These are phyloP conservation scores for Lucilia cuprina DNA, from an alignment of 1,140 invertebrate species.

Conservation along the genomic window DNA sequence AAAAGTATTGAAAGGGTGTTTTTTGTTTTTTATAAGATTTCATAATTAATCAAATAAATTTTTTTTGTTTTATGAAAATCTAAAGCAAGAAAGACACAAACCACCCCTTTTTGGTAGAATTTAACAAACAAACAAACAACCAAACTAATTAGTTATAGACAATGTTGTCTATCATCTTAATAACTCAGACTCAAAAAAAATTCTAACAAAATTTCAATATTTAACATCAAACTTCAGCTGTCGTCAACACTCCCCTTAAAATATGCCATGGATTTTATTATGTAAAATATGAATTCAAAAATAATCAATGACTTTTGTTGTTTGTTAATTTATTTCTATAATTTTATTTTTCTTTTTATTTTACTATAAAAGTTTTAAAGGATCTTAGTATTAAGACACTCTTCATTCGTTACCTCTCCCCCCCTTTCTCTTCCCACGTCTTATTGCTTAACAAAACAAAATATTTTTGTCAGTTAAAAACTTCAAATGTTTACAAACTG, in stretches of 20 bases:
- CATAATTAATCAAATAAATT: slow-evolving; percentile 8
- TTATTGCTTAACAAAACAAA: neutral
- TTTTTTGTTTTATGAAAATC: neutral
- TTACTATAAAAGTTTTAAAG: slow-evolving; percentile 9
- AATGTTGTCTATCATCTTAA: neutral
- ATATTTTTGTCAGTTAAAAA: neutral
- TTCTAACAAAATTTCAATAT: neutral
- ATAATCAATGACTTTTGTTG: slow-evolving; percentile 31
- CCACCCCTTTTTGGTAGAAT: neutral
- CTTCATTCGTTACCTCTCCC: too few species aligned
- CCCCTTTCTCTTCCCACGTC: neutral
- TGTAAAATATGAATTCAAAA: neutral
- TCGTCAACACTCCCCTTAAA: neutral
- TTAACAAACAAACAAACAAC: neutral
- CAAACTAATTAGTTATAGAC: slow-evolving; percentile 10
- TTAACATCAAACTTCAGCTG: neutral
- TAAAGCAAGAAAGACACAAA: neutral
- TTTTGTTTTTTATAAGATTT: neutral
- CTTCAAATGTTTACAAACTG: slow-evolving; percentile 27
- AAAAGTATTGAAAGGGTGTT: neutral
- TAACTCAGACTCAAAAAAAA: neutral
- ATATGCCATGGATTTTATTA: neutral
- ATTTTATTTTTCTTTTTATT: neutral
- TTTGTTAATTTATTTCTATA: neutral
- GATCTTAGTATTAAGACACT: slow-evolving; percentile 1